phyloP scores from a whole-genome alignment of 1,140 invertebrate species.

The Rhopalosiphum padi region DNA sequence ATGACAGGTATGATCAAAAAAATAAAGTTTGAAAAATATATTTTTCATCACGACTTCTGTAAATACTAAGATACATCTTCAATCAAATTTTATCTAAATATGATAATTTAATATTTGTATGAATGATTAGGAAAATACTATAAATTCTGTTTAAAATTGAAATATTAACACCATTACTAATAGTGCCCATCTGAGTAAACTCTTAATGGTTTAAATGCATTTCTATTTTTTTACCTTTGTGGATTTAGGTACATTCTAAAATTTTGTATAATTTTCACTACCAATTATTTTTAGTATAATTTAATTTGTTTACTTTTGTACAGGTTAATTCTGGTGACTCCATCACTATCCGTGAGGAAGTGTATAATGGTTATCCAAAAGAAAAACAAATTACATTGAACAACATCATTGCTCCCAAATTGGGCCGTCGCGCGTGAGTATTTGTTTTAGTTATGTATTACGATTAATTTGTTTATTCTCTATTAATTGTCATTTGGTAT shows the following conservation, averaged over 20 bases:
- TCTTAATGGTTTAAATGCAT: neutral
- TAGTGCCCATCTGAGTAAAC: neutral
- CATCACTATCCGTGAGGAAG: constrained; percentile 82
- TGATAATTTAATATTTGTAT: no score
- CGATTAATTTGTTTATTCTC: neutral
- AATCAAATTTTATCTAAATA: no score
- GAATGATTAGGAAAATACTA: no score
- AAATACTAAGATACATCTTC: no score
- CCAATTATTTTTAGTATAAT: neutral
- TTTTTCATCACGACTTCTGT: no score
- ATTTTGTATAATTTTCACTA: neutral
- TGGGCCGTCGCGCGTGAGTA: constrained; percentile 72
- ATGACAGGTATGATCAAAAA: no score
- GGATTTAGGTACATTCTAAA: neutral
- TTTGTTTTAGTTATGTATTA: constrained; percentile 19
- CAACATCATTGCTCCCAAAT: constrained; percentile 89
- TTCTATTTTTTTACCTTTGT: no score
- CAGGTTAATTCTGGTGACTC: constrained; percentile 91
- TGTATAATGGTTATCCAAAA: constrained; percentile 82
- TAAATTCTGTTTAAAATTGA: no score
- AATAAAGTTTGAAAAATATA: no score
- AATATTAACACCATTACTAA: no score
- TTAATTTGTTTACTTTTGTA: constrained; percentile 47
- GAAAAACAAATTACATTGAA: constrained; percentile 90
- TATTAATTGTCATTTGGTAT: neutral